phyloP scores from a whole-genome alignment of 1,140 invertebrate genomes.

The Diorhabda carinulata region DNA sequence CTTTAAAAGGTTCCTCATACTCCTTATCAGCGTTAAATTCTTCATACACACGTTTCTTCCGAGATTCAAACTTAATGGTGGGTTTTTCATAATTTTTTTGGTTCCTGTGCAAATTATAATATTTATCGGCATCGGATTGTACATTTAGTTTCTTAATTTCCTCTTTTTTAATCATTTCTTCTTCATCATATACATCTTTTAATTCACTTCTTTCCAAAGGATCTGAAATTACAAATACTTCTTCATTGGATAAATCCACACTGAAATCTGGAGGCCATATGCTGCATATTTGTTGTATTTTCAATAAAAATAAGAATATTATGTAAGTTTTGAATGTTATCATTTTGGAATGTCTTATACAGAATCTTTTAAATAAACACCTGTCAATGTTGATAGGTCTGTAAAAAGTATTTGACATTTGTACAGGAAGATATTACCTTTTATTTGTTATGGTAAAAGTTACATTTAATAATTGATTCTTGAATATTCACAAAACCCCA shows the following conservation, averaged over 20 bases:
- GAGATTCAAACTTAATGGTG: not conserved
- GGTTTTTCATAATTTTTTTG: conserved; percentile 21
- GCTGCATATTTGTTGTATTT: conserved; percentile 4
- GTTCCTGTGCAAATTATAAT: conserved; percentile 32
- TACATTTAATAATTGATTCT: too few species aligned
- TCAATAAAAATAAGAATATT: not conserved
- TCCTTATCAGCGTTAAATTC: conserved; percentile 32
- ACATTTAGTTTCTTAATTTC: conserved; percentile 24
- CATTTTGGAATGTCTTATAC: too few species aligned
- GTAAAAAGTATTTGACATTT: too few species aligned
- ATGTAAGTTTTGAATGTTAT: too few species aligned
- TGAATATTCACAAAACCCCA: too few species aligned
- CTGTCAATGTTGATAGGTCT: too few species aligned
- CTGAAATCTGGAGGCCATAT: conserved; percentile 42
- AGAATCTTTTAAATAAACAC: too few species aligned
- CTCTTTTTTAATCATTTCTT: conserved; percentile 40
- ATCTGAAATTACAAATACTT: conserved; percentile 44
- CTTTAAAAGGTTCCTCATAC: conserved; percentile 33
- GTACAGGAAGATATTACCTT: too few species aligned
- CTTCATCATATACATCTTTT: conserved; percentile 40
- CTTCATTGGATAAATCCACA: conserved; percentile 36
- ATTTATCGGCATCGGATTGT: conserved; percentile 27
- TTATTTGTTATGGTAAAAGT: too few species aligned
- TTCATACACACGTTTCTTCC: conserved; percentile 21
- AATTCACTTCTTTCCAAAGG: conserved; percentile 33